Conservation (phyloP, 2,888 invertebrate genomes). For the Erynnis tages region DNA sequence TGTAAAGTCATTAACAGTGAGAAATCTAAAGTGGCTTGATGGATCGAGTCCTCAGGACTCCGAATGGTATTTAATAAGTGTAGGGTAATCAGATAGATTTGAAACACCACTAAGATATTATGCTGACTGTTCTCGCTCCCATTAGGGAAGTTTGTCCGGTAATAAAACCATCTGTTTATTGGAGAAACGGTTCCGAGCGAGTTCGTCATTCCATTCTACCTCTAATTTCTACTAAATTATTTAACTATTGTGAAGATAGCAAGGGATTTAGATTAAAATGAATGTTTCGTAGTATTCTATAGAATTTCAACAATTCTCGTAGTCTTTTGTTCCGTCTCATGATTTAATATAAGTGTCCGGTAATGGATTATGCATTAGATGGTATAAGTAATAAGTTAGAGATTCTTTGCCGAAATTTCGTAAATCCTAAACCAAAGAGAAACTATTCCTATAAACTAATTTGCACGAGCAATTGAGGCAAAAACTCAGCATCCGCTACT, state of each 20-base stretch:
- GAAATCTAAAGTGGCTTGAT: conserved; percentile 32
- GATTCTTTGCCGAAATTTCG: no score
- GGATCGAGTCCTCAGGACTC: conserved; percentile 23
- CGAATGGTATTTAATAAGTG: conserved; percentile 22
- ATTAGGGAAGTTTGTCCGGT: conserved; percentile 8
- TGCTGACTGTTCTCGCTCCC: conserved; percentile 5
- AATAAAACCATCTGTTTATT: conserved; percentile 20
- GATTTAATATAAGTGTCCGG: no score
- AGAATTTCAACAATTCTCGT: no score
- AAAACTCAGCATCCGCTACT: conserved; percentile 27
- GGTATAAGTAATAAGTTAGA: no score
- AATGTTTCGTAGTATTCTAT: neutral
- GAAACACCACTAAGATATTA: conserved; percentile 7
- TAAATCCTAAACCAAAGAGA: conserved; percentile 1
- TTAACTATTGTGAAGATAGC: conserved; percentile 7
- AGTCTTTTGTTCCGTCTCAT: no score
- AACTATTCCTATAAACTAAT: conserved; percentile 8
- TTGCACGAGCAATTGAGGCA: conserved; percentile 16
- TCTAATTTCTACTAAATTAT: conserved; percentile 6
- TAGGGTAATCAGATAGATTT: conserved; percentile 22
- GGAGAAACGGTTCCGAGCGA: neutral
- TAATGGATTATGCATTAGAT: no score
- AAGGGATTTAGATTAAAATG: conserved; percentile 11
- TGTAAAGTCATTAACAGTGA: conserved; percentile 25
- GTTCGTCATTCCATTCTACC: neutral